Conservation (phyloP, 2,113 vertebrate genomes). For the Hemichromis elongatus region DNA sequence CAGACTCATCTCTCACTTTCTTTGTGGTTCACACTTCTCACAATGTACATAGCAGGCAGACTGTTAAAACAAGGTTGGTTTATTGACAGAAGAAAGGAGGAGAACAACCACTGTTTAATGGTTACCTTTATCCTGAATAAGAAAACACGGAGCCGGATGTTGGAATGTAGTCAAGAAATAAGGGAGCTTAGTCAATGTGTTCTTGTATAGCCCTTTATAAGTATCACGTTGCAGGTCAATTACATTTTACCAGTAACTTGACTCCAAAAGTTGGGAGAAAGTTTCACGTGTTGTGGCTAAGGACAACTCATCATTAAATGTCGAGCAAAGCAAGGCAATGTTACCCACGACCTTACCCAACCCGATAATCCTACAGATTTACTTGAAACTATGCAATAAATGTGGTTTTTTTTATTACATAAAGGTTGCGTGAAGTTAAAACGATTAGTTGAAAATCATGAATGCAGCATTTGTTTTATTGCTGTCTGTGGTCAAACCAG, state of each 20-base stretch:
- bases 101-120: not conserved
- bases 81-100: conserved; percentile 30
- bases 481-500: not conserved
- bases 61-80: conserved; percentile 30
- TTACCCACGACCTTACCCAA: not conserved
- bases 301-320: not conserved
- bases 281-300: not conserved
- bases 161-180: not conserved
- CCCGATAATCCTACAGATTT: not conserved
- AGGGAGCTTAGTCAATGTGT: not conserved
- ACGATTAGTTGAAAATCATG: not conserved
- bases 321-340: not conserved
- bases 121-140: not conserved
- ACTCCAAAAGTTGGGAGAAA: not conserved
- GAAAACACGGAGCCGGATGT: not conserved
- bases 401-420: not conserved
- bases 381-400: not conserved
- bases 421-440: not conserved
- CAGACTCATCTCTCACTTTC: not conserved
- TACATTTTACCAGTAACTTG: not conserved
- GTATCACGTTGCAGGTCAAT: not conserved
- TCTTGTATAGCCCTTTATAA: not conserved
- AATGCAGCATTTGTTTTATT: not conserved
- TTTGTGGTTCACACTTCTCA: not conserved
- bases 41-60: not conserved